These are phyloP conservation scores for Megaustenia siamemsis DNA, from an alignment of 2,888 invertebrate species.

Conservation along the genomic window DNA sequence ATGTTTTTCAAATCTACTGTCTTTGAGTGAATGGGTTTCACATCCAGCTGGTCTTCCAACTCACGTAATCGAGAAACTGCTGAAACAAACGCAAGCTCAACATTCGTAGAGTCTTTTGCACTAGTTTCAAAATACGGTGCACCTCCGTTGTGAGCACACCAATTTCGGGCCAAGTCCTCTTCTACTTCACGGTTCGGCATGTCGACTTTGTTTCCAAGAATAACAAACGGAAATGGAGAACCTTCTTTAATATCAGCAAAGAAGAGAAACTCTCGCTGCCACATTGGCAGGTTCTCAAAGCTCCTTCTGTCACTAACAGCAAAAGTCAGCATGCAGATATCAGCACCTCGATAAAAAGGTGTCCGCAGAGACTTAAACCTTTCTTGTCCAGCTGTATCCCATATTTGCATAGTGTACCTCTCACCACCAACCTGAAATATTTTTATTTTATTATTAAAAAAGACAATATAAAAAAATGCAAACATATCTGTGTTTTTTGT, in stretches of 20 bases:
- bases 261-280: conserved; percentile 93
- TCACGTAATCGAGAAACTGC: conserved; percentile 84
- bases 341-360: conserved; percentile 95
- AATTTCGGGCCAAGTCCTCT: conserved; percentile 88
- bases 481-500: too few species aligned
- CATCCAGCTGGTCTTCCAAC: conserved; percentile 73
- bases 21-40: conserved; percentile 67
- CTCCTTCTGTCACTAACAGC: conserved; percentile 91
- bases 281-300: conserved; percentile 90
- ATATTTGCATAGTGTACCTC: conserved; percentile 92
- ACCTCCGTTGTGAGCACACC: conserved; percentile 89
- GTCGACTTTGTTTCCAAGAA: conserved; percentile 93
- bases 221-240: conserved; percentile 91
- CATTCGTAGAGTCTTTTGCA: conserved; percentile 93
- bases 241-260: conserved; percentile 93
- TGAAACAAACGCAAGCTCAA: conserved; percentile 90
- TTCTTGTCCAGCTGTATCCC: conserved; percentile 98
- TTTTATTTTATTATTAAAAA: too few species aligned
- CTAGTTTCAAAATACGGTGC: conserved; percentile 93
- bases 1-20: conserved; percentile 70
- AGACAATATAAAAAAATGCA: too few species aligned
- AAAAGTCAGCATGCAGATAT: conserved; percentile 93
- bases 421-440: conserved; percentile 88
- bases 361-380: conserved; percentile 94
- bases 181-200: conserved; percentile 83